Evolutionary conservation across 2,113 vertebrate species (phyloP).

Genomic region (Hirundichthys speculiger): DNA sequence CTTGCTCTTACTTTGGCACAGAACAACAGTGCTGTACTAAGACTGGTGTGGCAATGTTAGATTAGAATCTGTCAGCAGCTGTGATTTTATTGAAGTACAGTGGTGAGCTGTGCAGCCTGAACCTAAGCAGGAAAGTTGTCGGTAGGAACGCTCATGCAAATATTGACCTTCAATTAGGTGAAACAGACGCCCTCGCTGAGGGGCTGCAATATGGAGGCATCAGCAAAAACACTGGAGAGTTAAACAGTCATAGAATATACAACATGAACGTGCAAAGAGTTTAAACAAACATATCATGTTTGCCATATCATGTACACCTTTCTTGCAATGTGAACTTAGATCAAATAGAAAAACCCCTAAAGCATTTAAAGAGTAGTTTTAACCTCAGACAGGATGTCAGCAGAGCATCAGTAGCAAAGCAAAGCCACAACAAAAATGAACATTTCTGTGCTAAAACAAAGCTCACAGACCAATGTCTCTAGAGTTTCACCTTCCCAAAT

Average conservation of each 20-base stretch:
- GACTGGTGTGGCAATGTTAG: constrained; percentile 17
- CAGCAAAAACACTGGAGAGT: constrained; percentile 58
- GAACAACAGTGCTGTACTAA: constrained; percentile 1
- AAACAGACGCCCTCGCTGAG: constrained; percentile 63
- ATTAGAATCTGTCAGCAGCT: constrained; percentile 50
- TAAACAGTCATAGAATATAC: constrained; percentile 58
- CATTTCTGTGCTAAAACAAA: not conserved
- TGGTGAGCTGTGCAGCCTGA: constrained; percentile 38
- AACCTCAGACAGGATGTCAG: constrained; percentile 46
- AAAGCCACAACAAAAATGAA: constrained; percentile 43
- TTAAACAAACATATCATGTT: constrained; percentile 35
- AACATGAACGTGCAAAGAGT: constrained; percentile 47
- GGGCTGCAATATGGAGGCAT: constrained; percentile 57
- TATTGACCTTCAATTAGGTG: constrained; percentile 77
- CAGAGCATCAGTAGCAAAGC: not conserved
- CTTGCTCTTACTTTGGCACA: constrained; percentile 13
- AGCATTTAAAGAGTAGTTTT: constrained; percentile 19
- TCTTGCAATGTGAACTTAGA: constrained; percentile 7
- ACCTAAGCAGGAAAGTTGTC: constrained; percentile 50
- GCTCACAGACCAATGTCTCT: constrained; percentile 6
- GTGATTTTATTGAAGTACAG: constrained; percentile 59
- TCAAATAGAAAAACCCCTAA: constrained; percentile 23
- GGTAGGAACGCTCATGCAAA: constrained; percentile 73
- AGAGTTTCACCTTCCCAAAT: constrained; percentile 59
- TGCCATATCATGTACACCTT: constrained; percentile 44